Percentiles rank a stretch among this genome's conserved stretches.
phyloP scores from a whole-genome alignment of 1,140 invertebrate species.

The Cherax quadricarinatus region DNA sequence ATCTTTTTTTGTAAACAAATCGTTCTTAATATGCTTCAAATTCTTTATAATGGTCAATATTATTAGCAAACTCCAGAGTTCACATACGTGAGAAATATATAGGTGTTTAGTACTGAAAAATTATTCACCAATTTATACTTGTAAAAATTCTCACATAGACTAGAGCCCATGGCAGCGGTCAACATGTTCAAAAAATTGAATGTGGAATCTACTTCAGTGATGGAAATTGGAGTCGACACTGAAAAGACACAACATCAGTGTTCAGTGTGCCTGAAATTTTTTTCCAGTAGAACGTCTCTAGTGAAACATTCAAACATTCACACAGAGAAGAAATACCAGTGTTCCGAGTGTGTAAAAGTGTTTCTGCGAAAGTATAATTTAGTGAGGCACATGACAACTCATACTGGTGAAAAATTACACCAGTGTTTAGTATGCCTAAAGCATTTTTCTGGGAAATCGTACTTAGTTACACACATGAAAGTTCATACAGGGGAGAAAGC shows the following conservation, averaged over 20 bases:
- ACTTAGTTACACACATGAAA: constrained; percentile 1
- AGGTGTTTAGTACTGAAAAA: no score
- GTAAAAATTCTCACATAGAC: no score
- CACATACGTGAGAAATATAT: no score
- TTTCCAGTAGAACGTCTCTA: background rate
- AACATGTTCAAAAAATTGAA: no score
- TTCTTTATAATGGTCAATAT: no score
- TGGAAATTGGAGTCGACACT: background rate
- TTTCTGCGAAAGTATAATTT: background rate
- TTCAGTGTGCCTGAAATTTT: background rate
- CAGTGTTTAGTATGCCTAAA: background rate
- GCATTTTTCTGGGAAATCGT: background rate
- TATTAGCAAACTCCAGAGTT: no score
- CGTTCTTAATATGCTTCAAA: no score
- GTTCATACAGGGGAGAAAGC: constrained; percentile 6
- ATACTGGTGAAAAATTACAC: constrained; percentile 18
- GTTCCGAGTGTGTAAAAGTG: background rate
- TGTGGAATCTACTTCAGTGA: no score
- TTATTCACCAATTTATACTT: no score
- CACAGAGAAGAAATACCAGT: constrained; percentile 9
- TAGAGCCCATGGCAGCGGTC: no score
- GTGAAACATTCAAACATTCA: constrained; percentile 14
- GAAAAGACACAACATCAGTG: background rate
- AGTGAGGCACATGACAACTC: background rate
- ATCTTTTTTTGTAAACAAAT: no score